Evolutionary conservation across 2,888 invertebrate species (phyloP), one percentile per base, ranked within the genome.

Genomic region (Molorchus minor): DNA sequence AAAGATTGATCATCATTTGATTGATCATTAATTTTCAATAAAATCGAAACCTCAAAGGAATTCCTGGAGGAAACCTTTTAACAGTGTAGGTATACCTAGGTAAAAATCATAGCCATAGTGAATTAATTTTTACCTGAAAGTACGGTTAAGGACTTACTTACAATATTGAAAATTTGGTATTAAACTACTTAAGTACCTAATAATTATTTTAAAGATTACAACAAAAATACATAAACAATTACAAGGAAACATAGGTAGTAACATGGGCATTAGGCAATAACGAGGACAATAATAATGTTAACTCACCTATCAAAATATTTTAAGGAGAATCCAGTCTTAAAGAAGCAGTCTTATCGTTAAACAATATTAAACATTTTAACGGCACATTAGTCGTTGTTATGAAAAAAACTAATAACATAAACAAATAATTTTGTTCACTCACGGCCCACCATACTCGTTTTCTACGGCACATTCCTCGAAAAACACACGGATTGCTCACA

Each of bases 291-390:
- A n/a, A n/a, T n/a, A n/a, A n/a, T n/a, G n/a, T n/a, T 8, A 49
- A 38, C 40, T 52, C 12, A 52, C 52, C 52, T 52, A 19, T 41
- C 40, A 52, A 43, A 52, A 51, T 29, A 44, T 44, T 44, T 41
- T 20, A 13, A 38, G 35, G 44, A 21, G 12, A 51, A 56, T 58
- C 58, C 64, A 64, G 64, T 61, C 64, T 64, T 64, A 30, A 45
- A 36, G 30, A 21, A 29, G 56, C 64, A 64, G 64, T 61, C 64
- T 64, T 58, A 57, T 57, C 51, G 56, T 57, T 57, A 44, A 8
- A 56, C 47, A 52, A 52, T 41, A 52, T 41, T 52, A 44, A 44
- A 30, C 30, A 25, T 19, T 41, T 52, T 52, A 52, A 38, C 41
- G 52, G 52, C 52, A 52, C 52, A 41, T 52, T 41, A 52, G 17